These are phyloP conservation scores for Amazona guildingii DNA, from an alignment of 2,113 vertebrate species.

Conservation along the genomic window DNA sequence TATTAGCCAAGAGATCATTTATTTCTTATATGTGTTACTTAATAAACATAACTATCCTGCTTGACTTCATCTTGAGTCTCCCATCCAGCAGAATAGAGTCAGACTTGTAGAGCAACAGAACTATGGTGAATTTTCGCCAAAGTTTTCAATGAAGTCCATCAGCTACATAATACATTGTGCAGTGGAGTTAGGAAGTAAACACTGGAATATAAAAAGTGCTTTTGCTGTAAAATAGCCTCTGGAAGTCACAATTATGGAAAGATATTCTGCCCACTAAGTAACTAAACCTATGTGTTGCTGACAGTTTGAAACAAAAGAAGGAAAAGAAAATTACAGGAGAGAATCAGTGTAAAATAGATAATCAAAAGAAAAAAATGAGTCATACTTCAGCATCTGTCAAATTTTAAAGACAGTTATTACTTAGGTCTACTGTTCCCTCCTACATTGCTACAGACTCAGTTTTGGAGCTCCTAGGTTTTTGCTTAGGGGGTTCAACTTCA, in stretches of 20 bases:
- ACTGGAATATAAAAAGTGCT: not conserved
- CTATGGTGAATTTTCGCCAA: not conserved
- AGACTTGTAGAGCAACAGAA: not conserved
- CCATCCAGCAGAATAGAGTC: not conserved
- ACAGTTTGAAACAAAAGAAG: not conserved
- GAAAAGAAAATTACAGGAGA: not conserved
- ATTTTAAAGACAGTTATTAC: not conserved
- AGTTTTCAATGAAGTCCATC: not conserved
- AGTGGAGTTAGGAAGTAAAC: not conserved
- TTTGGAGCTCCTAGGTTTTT: not conserved
- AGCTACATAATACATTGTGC: not conserved
- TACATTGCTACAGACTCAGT: not conserved
- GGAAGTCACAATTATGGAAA: not conserved
- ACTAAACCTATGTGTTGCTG: not conserved
- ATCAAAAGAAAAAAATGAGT: not conserved
- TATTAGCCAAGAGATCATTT: not conserved
- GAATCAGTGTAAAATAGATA: not conserved
- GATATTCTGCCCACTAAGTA: not conserved
- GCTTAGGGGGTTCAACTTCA: not conserved
- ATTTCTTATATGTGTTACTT: not conserved
- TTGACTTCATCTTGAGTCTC: not conserved
- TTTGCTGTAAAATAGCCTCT: not conserved
- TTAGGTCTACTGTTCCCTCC: not conserved
- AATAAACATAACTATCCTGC: not conserved
- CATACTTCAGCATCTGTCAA: not conserved